Base-by-base conservation (phyloP, 2,888 invertebrate species). In the Sinotaia quadrata region DNA sequence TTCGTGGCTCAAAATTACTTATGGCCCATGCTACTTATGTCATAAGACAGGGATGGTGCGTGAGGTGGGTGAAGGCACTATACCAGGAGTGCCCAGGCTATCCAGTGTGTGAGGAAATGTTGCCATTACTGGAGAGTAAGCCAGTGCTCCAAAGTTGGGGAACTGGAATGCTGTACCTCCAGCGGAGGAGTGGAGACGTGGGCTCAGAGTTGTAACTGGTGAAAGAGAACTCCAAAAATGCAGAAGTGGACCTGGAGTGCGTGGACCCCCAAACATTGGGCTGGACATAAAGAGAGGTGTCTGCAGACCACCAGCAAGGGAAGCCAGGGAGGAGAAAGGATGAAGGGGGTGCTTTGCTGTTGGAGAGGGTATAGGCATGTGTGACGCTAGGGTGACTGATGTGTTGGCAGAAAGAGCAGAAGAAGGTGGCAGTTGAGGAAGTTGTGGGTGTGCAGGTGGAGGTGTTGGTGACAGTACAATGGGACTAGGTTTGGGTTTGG, bases 171-270 rank as follows among this genome's bases (percentile, higher is more conserved):
- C 37, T 74, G 78, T 31, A 75, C 61, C 72, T 75, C 67, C 24
- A 75, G 62, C 69, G 8, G 65, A 65, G 12, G 68, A 72, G 54
- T 75, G 73, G 27, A 78, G 67, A 15, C 81, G 75, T 18, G 86
- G 86, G 34, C 84, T 84, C 68, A 85, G 80, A 8, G 82, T 80
- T 10, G 85, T 80, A 15, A 85, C 79, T 4, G 87, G 87, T 67
- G 85, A 85, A 10, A 87, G 75, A 0, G 88, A 88, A 70, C 87
- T 87, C 89, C 89, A 89, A 79, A 89, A 89, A 71, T 88, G 86
- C 33, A 86, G 74, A 31, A 85, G 75, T 58, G 58, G 62, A 62
- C 61, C 67, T 34, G 33, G 69, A 44, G 57, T 65, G n/a, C 67
- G 67, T n/a, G 61, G 63, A 47, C 61, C 68, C 15, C 67, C 69